Conservation (phyloP, 2,797 vertebrate species). For the Helostoma temminkii region DNA sequence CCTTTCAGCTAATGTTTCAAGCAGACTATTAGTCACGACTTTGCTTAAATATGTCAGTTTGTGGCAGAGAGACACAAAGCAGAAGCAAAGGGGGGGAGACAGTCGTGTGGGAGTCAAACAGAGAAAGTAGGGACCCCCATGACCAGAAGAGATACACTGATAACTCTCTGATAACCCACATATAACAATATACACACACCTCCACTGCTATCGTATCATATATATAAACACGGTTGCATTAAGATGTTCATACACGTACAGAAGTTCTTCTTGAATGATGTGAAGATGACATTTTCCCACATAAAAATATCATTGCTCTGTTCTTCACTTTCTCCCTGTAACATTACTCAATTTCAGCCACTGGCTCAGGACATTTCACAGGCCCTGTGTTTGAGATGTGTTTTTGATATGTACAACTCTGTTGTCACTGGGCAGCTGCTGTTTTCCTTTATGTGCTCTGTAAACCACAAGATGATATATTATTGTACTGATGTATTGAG, state of each 20-base stretch:
- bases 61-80: conserved; percentile 67
- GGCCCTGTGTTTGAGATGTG: conserved; percentile 41
- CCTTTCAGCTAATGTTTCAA: conserved; percentile 53
- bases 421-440: conserved; percentile 60
- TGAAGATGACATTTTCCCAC: conserved; percentile 37
- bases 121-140: conserved; percentile 33
- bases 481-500: conserved; percentile 21
- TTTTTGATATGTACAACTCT: conserved; percentile 54
- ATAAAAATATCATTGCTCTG: conserved; percentile 15
- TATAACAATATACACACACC: background rate
- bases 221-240: conserved; percentile 36
- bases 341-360: conserved; percentile 29
- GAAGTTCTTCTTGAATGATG: conserved; percentile 6
- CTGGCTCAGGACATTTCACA: conserved; percentile 37
- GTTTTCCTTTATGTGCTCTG: conserved; percentile 22
- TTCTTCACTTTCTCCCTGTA: background rate
- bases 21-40: conserved; percentile 65
- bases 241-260: background rate
- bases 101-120: conserved; percentile 49
- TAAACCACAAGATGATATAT: conserved; percentile 47
- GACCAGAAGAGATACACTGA: conserved; percentile 28
- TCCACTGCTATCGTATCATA: background rate
- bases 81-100: conserved; percentile 44
- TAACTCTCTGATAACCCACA: conserved; percentile 59
- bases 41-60: conserved; percentile 77